Conservation (phyloP, 2,113 vertebrate species). For the Rhagologus leucostigma region DNA sequence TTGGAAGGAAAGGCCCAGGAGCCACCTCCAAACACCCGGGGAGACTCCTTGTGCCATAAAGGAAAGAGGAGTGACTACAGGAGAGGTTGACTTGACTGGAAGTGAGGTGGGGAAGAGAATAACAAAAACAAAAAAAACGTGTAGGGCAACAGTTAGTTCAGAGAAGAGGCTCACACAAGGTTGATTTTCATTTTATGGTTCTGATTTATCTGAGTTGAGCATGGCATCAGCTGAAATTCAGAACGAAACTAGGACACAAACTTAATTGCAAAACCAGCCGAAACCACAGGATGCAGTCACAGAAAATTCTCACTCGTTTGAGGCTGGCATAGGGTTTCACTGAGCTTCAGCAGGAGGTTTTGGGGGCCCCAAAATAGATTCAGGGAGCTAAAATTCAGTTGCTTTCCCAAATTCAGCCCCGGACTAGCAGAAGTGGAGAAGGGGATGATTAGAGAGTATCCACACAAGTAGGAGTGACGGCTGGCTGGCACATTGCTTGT, state of each 20-base stretch:
- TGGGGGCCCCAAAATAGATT: not conserved
- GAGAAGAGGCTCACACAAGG: not conserved
- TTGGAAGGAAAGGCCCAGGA: not conserved
- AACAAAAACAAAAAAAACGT: not conserved
- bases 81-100: not conserved
- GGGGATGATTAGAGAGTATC: not conserved
- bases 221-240: slow-evolving; percentile 50
- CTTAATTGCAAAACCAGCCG: slow-evolving; percentile 62
- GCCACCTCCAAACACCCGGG: not conserved
- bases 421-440: not conserved
- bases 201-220: slow-evolving; percentile 31
- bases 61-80: not conserved
- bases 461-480: not conserved
- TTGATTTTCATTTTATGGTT: not conserved
- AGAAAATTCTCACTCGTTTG: slow-evolving; percentile 32
- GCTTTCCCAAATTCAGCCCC: not conserved
- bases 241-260: slow-evolving; percentile 50
- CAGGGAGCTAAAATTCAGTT: not conserved
- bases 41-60: not conserved
- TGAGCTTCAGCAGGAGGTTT: slow-evolving; percentile 15
- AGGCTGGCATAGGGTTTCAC: slow-evolving; percentile 52
- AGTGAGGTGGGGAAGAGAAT: not conserved
- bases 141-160: not conserved
- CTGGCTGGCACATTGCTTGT: not conserved
- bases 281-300: slow-evolving; percentile 48